These are phyloP conservation scores for Acrocera orbiculus DNA, from an alignment of 2,888 invertebrate genomes.

Conservation along the genomic window DNA sequence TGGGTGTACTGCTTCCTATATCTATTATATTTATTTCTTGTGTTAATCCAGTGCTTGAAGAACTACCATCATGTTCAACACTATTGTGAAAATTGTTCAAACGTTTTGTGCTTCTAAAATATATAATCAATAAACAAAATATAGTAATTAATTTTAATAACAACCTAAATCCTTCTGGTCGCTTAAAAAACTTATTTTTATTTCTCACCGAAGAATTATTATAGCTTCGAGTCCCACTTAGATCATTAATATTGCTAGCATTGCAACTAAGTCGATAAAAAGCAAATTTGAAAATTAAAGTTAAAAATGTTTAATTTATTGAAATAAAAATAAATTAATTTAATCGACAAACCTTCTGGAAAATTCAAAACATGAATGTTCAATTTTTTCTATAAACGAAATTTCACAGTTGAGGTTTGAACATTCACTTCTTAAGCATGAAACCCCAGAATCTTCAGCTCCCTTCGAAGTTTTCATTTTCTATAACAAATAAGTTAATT, in stretches of 20 bases:
- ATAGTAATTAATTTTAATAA: slow-evolving; percentile 1
- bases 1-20: slow-evolving; percentile 48
- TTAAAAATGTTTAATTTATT: slow-evolving; percentile 6
- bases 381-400: slow-evolving; percentile 31
- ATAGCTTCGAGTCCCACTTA: slow-evolving; percentile 22
- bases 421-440: slow-evolving; percentile 33
- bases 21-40: slow-evolving; percentile 52
- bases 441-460: slow-evolving; percentile 35
- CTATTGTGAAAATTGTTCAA: slow-evolving; percentile 36
- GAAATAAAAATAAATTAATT: slow-evolving; percentile 31
- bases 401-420: slow-evolving; percentile 37
- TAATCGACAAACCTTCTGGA: slow-evolving; percentile 31
- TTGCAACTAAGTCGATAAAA: slow-evolving; percentile 18
- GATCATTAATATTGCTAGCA: slow-evolving; percentile 24
- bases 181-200: slow-evolving; percentile 25
- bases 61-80: slow-evolving; percentile 31
- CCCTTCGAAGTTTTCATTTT: too few species aligned
- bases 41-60: slow-evolving; percentile 44
- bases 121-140: not conserved
- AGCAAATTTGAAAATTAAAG: not conserved
- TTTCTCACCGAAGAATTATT: slow-evolving; percentile 27
- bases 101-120: slow-evolving; percentile 39
- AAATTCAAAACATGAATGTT: slow-evolving; percentile 24
- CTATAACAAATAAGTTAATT: too few species aligned
- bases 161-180: slow-evolving; percentile 26